Percentiles rank a stretch among this genome's conserved stretches.
Evolutionary conservation across 1,140 invertebrate genomes (phyloP).

Genomic region (Apis mellifera): DNA sequence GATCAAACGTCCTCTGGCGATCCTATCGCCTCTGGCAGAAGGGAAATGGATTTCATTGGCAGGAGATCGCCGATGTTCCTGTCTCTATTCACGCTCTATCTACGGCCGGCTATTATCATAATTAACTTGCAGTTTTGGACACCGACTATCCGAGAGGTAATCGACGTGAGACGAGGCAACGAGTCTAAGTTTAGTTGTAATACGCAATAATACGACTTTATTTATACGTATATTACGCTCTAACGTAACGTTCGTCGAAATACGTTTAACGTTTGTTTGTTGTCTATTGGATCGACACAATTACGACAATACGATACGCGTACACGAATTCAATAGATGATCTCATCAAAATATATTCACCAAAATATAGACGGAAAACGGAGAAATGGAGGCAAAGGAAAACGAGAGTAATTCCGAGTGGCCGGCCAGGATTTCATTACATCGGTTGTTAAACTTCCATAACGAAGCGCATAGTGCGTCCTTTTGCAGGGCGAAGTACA

Average conservation of each 20-base stretch:
- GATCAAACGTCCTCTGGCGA: slow-evolving; percentile 23
- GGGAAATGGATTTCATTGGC: slow-evolving; percentile 41
- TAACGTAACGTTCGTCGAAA: too few relatives aligned
- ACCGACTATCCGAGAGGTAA: background rate
- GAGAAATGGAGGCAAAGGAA: background rate
- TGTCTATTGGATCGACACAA: background rate
- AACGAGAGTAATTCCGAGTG: too few relatives aligned
- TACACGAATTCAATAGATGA: background rate
- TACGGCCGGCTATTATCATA: background rate
- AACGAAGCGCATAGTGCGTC: background rate
- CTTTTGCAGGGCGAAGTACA: background rate
- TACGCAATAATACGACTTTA: too few relatives aligned
- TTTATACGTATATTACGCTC: background rate
- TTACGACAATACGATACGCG: background rate
- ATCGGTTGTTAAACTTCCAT: slow-evolving; percentile 9
- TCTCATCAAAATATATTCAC: background rate
- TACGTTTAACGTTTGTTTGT: too few relatives aligned
- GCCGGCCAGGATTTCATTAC: slow-evolving; percentile 13
- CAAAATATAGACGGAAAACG: background rate
- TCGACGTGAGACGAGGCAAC: background rate
- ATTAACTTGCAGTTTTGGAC: slow-evolving; percentile 13
- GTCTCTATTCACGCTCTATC: slow-evolving; percentile 6
- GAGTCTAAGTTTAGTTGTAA: background rate
- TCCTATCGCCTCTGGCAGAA: slow-evolving; percentile 13
- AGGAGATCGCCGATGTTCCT: slow-evolving; percentile 21